Conservation (phyloP, 2,888 invertebrate species). For the Priocnemis perturbator region DNA sequence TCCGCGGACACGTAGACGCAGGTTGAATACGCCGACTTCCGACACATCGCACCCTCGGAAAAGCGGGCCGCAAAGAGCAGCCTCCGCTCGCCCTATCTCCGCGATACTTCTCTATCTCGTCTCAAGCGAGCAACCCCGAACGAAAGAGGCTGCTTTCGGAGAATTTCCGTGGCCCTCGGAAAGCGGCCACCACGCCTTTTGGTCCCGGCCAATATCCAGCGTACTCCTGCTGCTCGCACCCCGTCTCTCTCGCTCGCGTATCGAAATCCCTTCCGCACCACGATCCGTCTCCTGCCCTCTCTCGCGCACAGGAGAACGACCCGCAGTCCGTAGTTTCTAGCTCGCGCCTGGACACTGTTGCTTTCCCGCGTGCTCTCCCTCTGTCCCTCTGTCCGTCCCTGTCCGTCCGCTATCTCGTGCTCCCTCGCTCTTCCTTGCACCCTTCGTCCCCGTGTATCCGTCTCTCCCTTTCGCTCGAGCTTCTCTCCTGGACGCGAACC, state of each 20-base stretch:
- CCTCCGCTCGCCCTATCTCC: neutral
- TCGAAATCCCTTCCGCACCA: constrained; percentile 9
- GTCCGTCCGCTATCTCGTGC: constrained; percentile 1
- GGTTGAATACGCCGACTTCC: neutral
- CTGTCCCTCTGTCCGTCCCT: constrained; percentile 4
- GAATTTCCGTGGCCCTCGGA: neutral
- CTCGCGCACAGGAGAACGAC: constrained; percentile 16
- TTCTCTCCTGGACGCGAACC: neutral
- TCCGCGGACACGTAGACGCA: no score
- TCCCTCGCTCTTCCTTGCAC: neutral
- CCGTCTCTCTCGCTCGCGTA: neutral
- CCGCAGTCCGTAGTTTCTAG: constrained; percentile 29
- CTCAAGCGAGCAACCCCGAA: no score
- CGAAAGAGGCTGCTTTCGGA: no score
- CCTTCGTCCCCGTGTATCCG: neutral
- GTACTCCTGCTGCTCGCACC: neutral
- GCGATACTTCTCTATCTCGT: neutral
- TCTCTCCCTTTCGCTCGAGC: neutral
- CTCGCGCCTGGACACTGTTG: constrained; percentile 49
- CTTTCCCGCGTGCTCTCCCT: constrained; percentile 52
- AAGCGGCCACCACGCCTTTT: neutral
- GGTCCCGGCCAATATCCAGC: neutral
- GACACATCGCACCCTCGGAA: neutral
- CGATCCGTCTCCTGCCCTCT: constrained; percentile 9
- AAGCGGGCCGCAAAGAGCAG: neutral